Base-by-base conservation (phyloP, 2,888 invertebrate species). In the Sialis fuliginosa region DNA sequence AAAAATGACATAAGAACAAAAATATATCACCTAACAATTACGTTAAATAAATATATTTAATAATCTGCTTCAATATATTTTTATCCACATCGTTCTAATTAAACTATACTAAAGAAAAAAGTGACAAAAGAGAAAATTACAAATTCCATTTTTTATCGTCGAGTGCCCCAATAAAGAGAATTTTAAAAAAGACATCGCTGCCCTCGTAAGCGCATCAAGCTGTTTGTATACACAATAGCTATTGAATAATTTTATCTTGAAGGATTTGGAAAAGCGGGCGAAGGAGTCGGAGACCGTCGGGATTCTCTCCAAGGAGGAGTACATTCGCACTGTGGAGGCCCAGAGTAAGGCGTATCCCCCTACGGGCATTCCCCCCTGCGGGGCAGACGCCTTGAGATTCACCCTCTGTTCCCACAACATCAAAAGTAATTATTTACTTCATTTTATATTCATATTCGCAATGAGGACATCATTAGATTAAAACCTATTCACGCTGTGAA, bases 351-450 rank as follows among this genome's bases (percentile, higher is more conserved):
- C 70, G 64, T 72, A 70, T 58, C 68, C 22, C 22, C 96, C 77
- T 32, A 82, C 74, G 61, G 96, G 88, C n/a, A 96, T 97, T 56
- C 95, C 95, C 0, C 92, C 95, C 62, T 97, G 96, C 64, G 97
- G 92, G 3, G 89, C 90, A 2, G 95, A 95, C 65, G 93, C 95
- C 3, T 68, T 96, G 46, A 75, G 93, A 63, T 91, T 77, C 66
- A 79, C 81, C 13, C 68, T 84, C 1, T 56, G 61, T 50, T 63
- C 65, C 4, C 62, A 66, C 51, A 64, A 65, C 50, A 55, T 64
- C 37, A 66, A 65, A 59, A 64, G 65, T 65, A 56, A 61, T 60
- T 56, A 58, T 59, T 39, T 52, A 62, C 64, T 54, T 32, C 62
- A 77, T 87, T 58, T 96, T 90, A 84, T 98, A 22, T 22, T 22